Base-by-base conservation (phyloP, 2,797 vertebrate species). In the Myripristis murdjan region DNA sequence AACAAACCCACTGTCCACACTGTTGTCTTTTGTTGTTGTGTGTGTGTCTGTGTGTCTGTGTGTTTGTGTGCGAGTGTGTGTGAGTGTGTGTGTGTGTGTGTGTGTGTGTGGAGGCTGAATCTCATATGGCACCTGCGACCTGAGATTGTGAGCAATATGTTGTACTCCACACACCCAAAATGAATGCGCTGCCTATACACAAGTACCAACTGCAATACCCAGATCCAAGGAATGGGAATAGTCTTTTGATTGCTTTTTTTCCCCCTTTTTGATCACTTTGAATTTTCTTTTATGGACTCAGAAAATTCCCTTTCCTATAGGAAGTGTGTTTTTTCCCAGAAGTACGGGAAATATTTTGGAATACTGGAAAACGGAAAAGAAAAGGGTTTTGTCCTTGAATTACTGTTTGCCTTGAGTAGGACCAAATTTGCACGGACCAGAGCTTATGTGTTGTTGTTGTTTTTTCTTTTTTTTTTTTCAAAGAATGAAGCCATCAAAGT, bases 81-180 rank as follows among this genome's bases (percentile, higher is more conserved):
- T 28, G 60, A 51, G 58, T 11, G 59, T n/a, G 48, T 35, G 46
- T n/a, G 71, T 57, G 69, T 60, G 74, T 61, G 65, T 60, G 57
- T 31, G 24, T 43, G 55, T 46, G 46, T 53, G 22, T 33, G 14
- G 9, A 46, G 31, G 53, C 52, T 57, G 70, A 75, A 44, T 64
- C 70, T 83, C 71, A 75, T 73, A 28, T 28, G 2, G 26, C 6
- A 70, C 65, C 74, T 73, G 69, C 22, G 71, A 82, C 82, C 82
- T 73, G 70, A 85, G 63, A 87, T 82, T 80, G 59, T 73, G 88
- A 93, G 91, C 91, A 92, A 93, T 92, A 92, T 77, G 82, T 77
- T 76, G 68, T 66, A 83, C 59, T 58, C 76, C 2, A 81, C 73
- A 81, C 24, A 70, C 78, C 60, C 57, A 81, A n/a, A 76, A 73